Percentiles rank a stretch among this genome's conserved stretches.
These are phyloP conservation scores for Sepiola atlantica DNA, from an alignment of 2,888 invertebrate genomes.

Conservation along the genomic window DNA sequence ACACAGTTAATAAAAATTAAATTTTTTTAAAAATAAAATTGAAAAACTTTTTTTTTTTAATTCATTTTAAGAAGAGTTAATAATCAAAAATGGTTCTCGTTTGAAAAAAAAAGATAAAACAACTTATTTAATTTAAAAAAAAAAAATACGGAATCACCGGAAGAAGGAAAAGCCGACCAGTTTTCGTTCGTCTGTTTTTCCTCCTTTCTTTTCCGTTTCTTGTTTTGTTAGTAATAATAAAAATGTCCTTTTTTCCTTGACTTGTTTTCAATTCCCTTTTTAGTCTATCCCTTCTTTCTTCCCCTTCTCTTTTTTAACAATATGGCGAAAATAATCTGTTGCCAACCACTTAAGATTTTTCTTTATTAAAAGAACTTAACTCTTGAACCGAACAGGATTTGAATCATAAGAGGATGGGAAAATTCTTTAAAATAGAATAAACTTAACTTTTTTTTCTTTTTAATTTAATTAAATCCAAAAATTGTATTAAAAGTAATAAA, in stretches of 20 bases:
- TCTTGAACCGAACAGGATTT: neutral
- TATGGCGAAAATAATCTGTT: constrained; percentile 1
- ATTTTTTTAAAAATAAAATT: no score
- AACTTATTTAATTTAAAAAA: neutral
- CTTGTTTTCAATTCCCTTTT: neutral
- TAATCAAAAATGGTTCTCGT: neutral
- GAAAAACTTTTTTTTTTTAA: neutral
- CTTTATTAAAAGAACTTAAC: neutral
- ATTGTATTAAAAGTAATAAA: no score
- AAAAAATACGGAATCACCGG: neutral
- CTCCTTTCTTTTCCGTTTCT: neutral
- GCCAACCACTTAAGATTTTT: neutral
- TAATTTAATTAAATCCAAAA: no score
- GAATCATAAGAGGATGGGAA: no score
- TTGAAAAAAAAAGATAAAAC: neutral
- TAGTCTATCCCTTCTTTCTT: constrained; percentile 32
- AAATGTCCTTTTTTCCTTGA: neutral
- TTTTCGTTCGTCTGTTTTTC: neutral
- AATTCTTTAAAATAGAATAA: neutral
- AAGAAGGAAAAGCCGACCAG: neutral
- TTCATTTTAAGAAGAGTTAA: neutral
- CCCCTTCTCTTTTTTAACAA: constrained; percentile 3
- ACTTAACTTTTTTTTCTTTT: neutral
- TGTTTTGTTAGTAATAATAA: neutral
- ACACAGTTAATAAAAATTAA: constrained; percentile 5